Percentiles rank a stretch among this genome's conserved stretches.
These are phyloP conservation scores for Manacus vitellinus DNA, from an alignment of 2,113 vertebrate species.

Conservation along the genomic window DNA sequence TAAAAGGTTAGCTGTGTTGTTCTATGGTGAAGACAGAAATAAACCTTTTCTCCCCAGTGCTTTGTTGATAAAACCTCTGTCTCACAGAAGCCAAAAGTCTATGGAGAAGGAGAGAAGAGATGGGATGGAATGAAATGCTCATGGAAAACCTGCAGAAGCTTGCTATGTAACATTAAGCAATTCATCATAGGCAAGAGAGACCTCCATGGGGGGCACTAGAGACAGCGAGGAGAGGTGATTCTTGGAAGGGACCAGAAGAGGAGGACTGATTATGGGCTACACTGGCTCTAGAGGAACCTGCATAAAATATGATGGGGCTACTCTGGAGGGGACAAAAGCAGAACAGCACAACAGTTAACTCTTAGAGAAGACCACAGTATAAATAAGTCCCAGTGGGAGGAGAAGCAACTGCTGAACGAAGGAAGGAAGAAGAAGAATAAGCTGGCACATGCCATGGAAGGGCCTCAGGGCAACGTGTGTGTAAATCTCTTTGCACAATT, in stretches of 20 bases:
- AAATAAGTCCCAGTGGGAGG: background rate
- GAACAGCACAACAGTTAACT: background rate
- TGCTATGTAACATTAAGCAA: background rate
- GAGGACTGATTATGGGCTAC: background rate
- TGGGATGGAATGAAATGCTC: background rate
- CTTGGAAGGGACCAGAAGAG: background rate
- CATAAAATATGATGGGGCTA: rapidly evolving
- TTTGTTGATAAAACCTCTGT: background rate
- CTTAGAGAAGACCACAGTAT: background rate
- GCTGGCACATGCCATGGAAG: background rate
- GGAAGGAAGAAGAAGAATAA: background rate
- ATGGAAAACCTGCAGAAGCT: background rate
- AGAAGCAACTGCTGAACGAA: background rate
- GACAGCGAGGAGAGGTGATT: rapidly evolving
- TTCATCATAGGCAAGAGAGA: background rate
- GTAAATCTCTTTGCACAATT: conserved; percentile 12
- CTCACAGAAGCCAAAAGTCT: background rate
- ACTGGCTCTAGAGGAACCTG: background rate
- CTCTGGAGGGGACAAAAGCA: background rate
- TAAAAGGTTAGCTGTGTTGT: background rate
- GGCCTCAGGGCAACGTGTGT: background rate
- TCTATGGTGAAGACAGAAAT: background rate
- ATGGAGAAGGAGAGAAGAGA: background rate
- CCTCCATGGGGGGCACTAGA: background rate
- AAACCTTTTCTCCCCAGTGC: background rate